Evolutionary conservation across 2,888 invertebrate species (phyloP), one percentile per base, ranked within the genome.

Genomic region (Nomada goodeniana): DNA sequence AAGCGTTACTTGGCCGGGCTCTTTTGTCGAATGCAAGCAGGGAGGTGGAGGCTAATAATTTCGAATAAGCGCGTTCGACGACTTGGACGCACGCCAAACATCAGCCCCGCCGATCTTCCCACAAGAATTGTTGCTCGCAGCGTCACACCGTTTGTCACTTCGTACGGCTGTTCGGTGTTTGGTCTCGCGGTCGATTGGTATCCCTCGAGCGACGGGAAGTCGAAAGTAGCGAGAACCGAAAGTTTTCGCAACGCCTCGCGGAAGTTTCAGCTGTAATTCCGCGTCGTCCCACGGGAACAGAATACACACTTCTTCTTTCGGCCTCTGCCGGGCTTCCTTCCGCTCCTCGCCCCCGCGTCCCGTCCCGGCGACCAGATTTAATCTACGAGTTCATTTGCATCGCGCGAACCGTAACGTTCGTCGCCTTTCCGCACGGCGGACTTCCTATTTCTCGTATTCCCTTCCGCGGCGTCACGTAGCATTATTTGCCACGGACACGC

Each of bases 341-440:
- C 53, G 65, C 71, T 36, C 23, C 23, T 23, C 23, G 23, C 20
- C 50, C 36, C 71, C 82, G 55, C 23, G 26, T 53, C n/a, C 50
- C 61, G 26, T 64, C 63, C 79, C 57, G 64, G 71, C 47, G 82
- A 79, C 73, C 83, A 85, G 88, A 89, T 90, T 90, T 90, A 87
- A 90, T 90, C 88, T 88, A 85, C 81, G 82, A 83, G 84, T 86
- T 87, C 84, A 88, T 87, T 88, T 88, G 85, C 90, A 86, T 88
- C 68, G 78, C 74, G 67, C 74, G 53, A 73, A 78, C 73, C 79
- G 79, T 79, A 82, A 81, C 74, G 69, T 74, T 78, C 74, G 76
- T 76, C 76, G 65, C 59, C 75, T 59, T 70, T 78, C 50, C 74
- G 60, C 44, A 63, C 76, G 60, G 36, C 47, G 36, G 18, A 52